Conservation (phyloP, 2,888 invertebrate genomes). For the Tachystola acroxantha region DNA sequence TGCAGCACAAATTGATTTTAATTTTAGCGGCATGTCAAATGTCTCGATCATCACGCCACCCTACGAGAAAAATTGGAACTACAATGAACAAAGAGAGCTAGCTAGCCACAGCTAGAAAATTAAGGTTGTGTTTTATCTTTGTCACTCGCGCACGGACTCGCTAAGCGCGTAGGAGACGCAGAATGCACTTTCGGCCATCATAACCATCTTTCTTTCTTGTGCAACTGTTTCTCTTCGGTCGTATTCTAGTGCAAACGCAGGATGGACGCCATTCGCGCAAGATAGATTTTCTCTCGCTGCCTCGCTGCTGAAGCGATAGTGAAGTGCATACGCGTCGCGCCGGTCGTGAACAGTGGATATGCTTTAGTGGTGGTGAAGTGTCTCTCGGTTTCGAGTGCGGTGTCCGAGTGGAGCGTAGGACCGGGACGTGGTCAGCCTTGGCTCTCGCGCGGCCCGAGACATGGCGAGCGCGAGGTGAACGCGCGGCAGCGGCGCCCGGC, state of each 20-base stretch:
- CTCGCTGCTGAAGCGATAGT: conserved; percentile 51
- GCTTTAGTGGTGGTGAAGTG: conserved; percentile 44
- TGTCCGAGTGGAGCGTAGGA: conserved; percentile 10
- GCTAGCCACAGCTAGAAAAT: conserved; percentile 64
- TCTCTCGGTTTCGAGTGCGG: conserved; percentile 44
- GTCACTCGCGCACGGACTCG: conserved; percentile 31
- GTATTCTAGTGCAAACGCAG: conserved; percentile 75
- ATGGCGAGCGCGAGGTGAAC: conserved; percentile 70
- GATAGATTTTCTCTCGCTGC: conserved; percentile 55
- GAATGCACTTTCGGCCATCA: conserved; percentile 66
- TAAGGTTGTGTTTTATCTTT: conserved; percentile 69
- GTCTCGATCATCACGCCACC: conserved; percentile 36
- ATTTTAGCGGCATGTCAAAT: conserved; percentile 23
- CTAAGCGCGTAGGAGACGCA: conserved; percentile 52
- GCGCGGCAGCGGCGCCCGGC: conserved; percentile 43
- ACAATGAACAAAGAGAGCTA: conserved; percentile 72
- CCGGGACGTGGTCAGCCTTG: conserved; percentile 35
- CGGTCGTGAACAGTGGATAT: conserved; percentile 51
- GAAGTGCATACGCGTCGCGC: conserved; percentile 30
- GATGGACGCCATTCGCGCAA: conserved; percentile 77
- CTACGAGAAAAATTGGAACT: conserved; percentile 36
- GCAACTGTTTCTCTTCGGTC: conserved; percentile 77
- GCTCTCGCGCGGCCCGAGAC: conserved; percentile 40
- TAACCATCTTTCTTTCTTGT: conserved; percentile 77
- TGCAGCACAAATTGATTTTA: too few relatives aligned